Base-by-base conservation (phyloP, 2,888 invertebrate genomes). In the Bimastos eiseni region DNA sequence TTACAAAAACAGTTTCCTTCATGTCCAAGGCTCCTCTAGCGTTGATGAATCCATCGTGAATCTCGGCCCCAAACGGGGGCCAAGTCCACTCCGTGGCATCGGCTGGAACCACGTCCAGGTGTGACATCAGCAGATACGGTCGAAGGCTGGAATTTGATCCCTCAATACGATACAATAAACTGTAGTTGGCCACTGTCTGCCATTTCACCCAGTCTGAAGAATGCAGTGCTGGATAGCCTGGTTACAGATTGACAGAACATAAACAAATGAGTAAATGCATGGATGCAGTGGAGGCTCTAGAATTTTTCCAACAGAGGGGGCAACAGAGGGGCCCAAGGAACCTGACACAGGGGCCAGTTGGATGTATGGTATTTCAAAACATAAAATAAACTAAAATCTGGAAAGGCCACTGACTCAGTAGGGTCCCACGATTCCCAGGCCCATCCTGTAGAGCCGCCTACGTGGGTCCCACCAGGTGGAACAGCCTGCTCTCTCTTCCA, bases 21-120 rank as follows among this genome's bases (percentile, higher is more conserved):
- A 95, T 95, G 93, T 96, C 96, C 90, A 96, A 94, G 30, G 96
- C 94, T 84, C 96, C 96, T 91, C 96, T 93, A 24, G 95, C 96
- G 93, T 95, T 96, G 83, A 96, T 95, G 92, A 94, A 95, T n/a
- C 94, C 95, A 93, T 95, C 94, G n/a, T 93, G 93, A 41, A 96
- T 94, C n/a, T 94, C 93, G 11, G 95, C 96, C 89, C 93, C 93
- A 93, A 96, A 96, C 21, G 96, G 96, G 33, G 94, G 94, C 38
- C 94, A 93, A 15, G 94, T 93, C 94, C 94, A 94, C 13, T 92
- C 88, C 92, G 34, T 44, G 84, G 91, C 90, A 36, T 92, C 91
- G 24, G 90, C 90, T 21, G 96, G 96, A 3, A 96, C 96, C 33
- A 96, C 96, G 93, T 96, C 96, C 90, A 96, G 92, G 93, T 96